phyloP scores from a whole-genome alignment of 2,888 invertebrate genomes.

The Timema cristinae region DNA sequence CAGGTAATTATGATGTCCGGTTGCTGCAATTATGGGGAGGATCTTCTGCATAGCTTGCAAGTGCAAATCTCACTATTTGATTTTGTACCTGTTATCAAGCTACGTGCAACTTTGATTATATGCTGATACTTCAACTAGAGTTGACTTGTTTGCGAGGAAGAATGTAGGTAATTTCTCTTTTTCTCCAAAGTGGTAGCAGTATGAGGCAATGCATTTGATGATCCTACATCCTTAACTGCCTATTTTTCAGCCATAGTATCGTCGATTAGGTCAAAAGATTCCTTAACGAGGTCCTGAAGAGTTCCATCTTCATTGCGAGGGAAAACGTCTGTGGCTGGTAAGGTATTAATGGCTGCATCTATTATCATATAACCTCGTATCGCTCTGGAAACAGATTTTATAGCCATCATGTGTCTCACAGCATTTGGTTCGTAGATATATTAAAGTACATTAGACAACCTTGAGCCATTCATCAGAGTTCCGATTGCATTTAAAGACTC shows the following conservation, averaged over 20 bases:
- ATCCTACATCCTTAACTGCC: neutral
- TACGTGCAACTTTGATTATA: neutral
- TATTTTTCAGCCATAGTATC: neutral
- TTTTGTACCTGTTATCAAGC: neutral
- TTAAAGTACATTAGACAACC: neutral
- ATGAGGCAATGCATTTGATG: neutral
- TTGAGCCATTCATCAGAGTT: neutral
- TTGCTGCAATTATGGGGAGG: no score
- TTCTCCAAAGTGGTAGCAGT: neutral
- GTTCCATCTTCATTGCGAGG: neutral
- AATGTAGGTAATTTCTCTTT: neutral
- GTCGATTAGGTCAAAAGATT: neutral
- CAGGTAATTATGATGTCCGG: no score
- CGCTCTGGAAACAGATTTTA: neutral
- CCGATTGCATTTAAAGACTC: neutral
- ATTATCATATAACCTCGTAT: neutral
- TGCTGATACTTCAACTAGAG: conserved; percentile 1
- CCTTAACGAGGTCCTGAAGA: neutral
- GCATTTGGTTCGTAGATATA: neutral
- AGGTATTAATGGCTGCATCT: neutral
- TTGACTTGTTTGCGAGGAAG: neutral
- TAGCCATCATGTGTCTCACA: neutral
- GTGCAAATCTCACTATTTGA: neutral
- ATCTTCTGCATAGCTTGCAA: no score
- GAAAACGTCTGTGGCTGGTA: neutral